Conservation (phyloP, 2,797 vertebrate genomes). For the Monodelphis domestica region DNA sequence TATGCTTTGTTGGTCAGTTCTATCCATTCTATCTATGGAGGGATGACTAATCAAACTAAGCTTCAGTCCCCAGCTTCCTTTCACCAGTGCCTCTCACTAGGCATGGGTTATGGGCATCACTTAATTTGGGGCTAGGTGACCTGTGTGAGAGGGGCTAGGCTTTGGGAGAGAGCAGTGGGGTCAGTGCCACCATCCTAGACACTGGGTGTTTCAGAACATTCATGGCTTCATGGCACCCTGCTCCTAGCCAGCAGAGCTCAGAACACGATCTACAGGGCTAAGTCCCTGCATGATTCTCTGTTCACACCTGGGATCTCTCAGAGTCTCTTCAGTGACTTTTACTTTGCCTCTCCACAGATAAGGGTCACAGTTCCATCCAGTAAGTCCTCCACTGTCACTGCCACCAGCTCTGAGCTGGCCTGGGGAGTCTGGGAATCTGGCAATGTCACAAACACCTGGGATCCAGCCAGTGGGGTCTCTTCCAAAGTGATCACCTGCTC, state of each 20-base stretch:
- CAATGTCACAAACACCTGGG: slow-evolving; percentile 89
- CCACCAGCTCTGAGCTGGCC: slow-evolving; percentile 86
- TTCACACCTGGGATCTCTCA: background rate
- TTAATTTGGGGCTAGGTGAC: background rate
- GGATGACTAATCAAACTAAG: fast-evolving
- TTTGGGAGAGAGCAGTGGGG: fast-evolving
- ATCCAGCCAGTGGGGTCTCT: slow-evolving; percentile 82
- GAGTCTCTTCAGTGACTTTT: background rate
- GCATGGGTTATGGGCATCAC: background rate
- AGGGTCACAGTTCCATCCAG: slow-evolving; percentile 89
- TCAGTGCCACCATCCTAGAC: fast-evolving
- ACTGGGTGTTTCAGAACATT: background rate
- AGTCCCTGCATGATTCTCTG: background rate
- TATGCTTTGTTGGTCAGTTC: background rate
- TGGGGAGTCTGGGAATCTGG: slow-evolving; percentile 81
- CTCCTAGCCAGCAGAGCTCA: background rate
- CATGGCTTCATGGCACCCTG: fast-evolving
- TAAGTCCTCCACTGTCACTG: slow-evolving; percentile 90
- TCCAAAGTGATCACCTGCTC: slow-evolving; percentile 84
- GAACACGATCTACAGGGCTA: background rate
- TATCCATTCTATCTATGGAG: background rate
- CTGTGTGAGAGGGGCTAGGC: background rate
- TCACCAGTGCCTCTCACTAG: background rate
- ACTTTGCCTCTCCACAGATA: slow-evolving; percentile 88
- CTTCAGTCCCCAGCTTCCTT: background rate